Base-by-base conservation (phyloP, 2,113 vertebrate species). In the Dipodomys stephensi region DNA sequence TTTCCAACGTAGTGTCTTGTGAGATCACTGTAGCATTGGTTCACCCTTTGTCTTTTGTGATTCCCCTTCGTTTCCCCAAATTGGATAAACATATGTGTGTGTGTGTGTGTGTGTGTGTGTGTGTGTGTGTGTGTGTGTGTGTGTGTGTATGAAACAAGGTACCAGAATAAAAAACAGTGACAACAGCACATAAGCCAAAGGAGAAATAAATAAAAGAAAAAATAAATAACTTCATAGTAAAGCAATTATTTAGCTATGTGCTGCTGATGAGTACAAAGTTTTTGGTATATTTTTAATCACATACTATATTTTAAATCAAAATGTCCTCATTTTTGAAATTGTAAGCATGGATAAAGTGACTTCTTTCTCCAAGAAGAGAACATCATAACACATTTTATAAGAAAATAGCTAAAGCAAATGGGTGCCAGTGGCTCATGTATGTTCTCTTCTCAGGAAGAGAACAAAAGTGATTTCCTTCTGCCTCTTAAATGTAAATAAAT, bases 401-500 rank as follows among this genome's bases (percentile, higher is more conserved):
- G 35, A 85, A 90, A 88, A 86, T 88, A 73, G 22, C 39, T 78
- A 72, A 92, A 92, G 35, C 28, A 39, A 49, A 11, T 49, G 49
- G 49, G 49, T 12, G 49, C 8, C 49, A 49, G 49, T 49, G 49
- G 49, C 49, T 49, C 49, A 49, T 49, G 49, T 49, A 49, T 49
- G 12, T 49, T 49, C 8, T 12, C 12, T 49, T 11, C 9, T 49
- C 1, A 49, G 12, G 49, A 49, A 49, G 57, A 5, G 49, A 83
- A 74, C 49, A 69, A 53, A 71, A 73, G 22, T 83, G 46, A 83
- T 35, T 86, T 92, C 82, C 64, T 90, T 10, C 78, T 93, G 64
- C 68, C 62, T 96, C 78, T 73, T 92, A 44, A 83, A 87, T 73
- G 78, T 35, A 77, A 88, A 84, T 81, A 81, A 93, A 95, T 92